phyloP scores from a whole-genome alignment of 2,888 invertebrate genomes.

The Acanthoscelides obtectus region DNA sequence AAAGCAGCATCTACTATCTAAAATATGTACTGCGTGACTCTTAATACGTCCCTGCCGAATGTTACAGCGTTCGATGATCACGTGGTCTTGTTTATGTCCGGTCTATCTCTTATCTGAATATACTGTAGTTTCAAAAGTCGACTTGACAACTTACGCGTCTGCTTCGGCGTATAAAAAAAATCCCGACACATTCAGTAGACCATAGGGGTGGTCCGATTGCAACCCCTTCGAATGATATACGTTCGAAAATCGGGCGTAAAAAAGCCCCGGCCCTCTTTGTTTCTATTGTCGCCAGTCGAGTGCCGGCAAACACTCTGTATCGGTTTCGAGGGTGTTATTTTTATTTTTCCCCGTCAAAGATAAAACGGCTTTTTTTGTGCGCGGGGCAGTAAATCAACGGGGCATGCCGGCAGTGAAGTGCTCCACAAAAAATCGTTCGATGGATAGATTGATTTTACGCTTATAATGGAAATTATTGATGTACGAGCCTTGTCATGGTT shows the following conservation, averaged over 20 bases:
- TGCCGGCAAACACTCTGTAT: neutral
- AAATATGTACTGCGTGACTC: no score
- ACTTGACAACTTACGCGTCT: no score
- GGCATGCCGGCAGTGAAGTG: neutral
- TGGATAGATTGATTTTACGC: neutral
- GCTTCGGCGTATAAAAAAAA: no score
- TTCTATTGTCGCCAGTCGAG: neutral
- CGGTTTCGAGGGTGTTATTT: neutral
- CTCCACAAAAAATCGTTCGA: neutral
- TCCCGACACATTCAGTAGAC: neutral
- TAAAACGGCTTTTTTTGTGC: neutral
- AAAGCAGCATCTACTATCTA: no score
- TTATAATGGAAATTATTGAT: neutral
- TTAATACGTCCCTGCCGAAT: no score
- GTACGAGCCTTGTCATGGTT: neutral
- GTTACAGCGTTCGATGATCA: no score
- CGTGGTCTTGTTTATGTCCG: no score
- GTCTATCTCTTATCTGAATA: no score
- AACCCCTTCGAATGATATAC: neutral
- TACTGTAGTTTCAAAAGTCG: no score
- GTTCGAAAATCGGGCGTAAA: neutral
- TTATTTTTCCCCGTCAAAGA: neutral
- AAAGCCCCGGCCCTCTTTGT: neutral
- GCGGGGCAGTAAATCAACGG: neutral
- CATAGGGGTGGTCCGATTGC: neutral